Conservation (phyloP, 2,888 invertebrate species). For the Andrena camellia region DNA sequence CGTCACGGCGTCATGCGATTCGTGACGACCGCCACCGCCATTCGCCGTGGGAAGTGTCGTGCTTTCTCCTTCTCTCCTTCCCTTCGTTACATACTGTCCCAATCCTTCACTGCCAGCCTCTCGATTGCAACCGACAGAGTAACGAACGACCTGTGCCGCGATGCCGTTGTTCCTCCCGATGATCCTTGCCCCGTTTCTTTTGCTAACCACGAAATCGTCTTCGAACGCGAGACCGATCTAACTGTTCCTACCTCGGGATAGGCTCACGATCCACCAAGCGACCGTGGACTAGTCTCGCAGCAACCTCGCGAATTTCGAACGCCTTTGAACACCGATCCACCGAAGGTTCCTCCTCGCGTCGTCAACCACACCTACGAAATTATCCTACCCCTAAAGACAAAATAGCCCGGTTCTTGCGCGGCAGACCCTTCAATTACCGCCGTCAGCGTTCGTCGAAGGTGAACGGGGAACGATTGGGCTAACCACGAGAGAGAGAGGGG, state of each 20-base stretch:
- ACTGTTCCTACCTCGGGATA: constrained; percentile 47
- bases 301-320: background rate
- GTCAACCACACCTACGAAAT: constrained; percentile 17
- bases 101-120: constrained; percentile 12
- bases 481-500: background rate
- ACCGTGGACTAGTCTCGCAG: no score
- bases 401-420: constrained; percentile 23
- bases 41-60: constrained; percentile 74
- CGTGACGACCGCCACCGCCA: constrained; percentile 74
- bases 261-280: background rate
- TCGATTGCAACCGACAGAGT: constrained; percentile 48
- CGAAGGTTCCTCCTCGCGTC: constrained; percentile 9
- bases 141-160: constrained; percentile 69
- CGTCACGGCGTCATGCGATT: constrained; percentile 77
- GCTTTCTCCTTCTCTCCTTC: background rate
- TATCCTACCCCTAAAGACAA: constrained; percentile 17
- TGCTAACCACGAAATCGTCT: constrained; percentile 42
- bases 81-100: background rate
- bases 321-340: background rate
- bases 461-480: constrained; percentile 20
- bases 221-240: constrained; percentile 36
- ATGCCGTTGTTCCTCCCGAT: constrained; percentile 53
- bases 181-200: constrained; percentile 1
- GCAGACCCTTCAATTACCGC: constrained; percentile 43
- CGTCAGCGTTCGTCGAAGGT: constrained; percentile 8